Evolutionary conservation across 2,888 invertebrate genomes (phyloP), one percentile per base, ranked within the genome.

Genomic region (Melanargia galathea): DNA sequence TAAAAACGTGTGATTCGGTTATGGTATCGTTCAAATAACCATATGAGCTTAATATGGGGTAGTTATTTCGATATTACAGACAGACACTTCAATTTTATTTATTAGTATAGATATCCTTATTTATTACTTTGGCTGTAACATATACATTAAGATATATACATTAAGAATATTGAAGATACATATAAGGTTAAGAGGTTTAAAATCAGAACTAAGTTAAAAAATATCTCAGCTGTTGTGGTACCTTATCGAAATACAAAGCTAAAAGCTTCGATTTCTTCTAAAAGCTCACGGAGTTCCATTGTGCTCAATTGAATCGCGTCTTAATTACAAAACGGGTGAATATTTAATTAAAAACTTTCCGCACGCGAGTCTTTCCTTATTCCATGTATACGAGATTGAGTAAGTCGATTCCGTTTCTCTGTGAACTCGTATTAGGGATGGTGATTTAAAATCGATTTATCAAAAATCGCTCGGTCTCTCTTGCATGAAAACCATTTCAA

Each of bases 281-380:
- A 82, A 83, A 79, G 79, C 77, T 74, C 78, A 82, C 80, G 78
- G 80, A 83, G 77, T 81, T 80, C 81, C 76, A 83, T 84, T 86
- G 84, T 86, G 75, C 78, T 79, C 83, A 81, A 85, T 86, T 83
- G 82, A 86, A 87, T 86, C 80, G 81, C 82, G 82, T 88, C 87
- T 90, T 88, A 86, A 90, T 90, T 88, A 90, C 88, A 82, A 87
- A 87, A 86, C 86, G 81, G 83, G 83, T 88, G 88, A 88, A 87
- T 89, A 87, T 89, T 89, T 90, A 89, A 90, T 89, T 90, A 88
- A 90, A 89, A 90, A 89, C 82, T 90, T 88, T 86, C 83, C 83
- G 84, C 87, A 88, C 86, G 88, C 90, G 86, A 87, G 87, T 83
- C 84, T 87, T 88, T 86, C 82, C 87, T 90, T 89, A 88, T 87